Base-by-base conservation (phyloP, 2,888 invertebrate species). In the Leucophora obtusa region DNA sequence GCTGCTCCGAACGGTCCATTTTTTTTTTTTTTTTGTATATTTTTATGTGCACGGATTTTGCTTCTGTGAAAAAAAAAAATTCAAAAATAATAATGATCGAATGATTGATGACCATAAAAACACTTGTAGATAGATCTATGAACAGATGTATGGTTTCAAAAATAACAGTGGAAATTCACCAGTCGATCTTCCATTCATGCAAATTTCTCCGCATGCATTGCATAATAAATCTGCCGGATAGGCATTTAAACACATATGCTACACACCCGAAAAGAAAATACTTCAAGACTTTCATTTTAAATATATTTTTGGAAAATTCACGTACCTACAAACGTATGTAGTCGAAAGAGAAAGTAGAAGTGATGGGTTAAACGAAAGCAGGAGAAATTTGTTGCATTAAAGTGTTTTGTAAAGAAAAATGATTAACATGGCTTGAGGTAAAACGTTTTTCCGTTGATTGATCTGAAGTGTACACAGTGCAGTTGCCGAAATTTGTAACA, bases 381-480 rank as follows among this genome's bases (percentile, higher is more conserved):
- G 5, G 28, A 53, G 17, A 73, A 51, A 53, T 21, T 24, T 24
- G 24, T 3, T 3, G 28, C 6, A 28, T 54, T 54, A n/a, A 24
- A 9, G 24, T 28, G 56, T 24, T 43, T 56, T 53, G n/a, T 15
- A 53, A 53, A 38, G 35, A 53, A 38, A 15, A 21, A 54, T 38
- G 15, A 24, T 54, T 38, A 66, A 15, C 54, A 21, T 43, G 7
- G 56, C 38, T 24, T 21, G 15, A 53, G 43, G 38, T 66, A 18
- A 17, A 21, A 21, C 18, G 15, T 59, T 43, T 24, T 71, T 66
- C 14, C 65, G 62, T 79, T 87, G 87, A 87, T 87, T 88, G 87
- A 87, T 87, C 88, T 85, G 85, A 85, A 87, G 83, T 85, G 87
- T 84, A 87, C 87, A 87, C 87, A 86, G 75, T 83, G 79, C 88